Evolutionary conservation across 2,113 vertebrate species (phyloP).

Genomic region (Gorsachius goisagi): DNA sequence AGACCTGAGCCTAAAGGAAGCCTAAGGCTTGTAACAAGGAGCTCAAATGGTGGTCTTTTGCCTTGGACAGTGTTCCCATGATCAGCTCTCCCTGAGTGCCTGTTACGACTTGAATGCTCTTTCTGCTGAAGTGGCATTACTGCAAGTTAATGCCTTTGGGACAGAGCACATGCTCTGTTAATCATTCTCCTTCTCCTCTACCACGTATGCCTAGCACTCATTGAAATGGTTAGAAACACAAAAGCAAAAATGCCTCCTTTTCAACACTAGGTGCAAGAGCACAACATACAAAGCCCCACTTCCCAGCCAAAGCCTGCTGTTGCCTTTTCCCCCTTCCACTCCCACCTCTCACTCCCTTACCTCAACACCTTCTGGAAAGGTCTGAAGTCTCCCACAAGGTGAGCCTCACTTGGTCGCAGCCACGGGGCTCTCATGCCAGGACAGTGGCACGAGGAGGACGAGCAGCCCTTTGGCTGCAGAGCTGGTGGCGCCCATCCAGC

Average conservation of each 20-base stretch:
- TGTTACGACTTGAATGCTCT: not conserved
- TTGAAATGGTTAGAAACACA: not conserved
- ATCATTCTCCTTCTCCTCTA: not conserved
- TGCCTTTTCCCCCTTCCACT: not conserved
- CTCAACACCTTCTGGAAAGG: not conserved
- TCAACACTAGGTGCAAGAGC: accelerated
- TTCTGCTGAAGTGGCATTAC: not conserved
- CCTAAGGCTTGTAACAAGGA: not conserved
- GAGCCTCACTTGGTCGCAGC: not conserved
- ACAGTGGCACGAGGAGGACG: accelerated
- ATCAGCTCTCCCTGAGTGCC: not conserved
- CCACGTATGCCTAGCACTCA: not conserved
- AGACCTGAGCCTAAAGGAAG: not conserved
- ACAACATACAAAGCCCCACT: not conserved
- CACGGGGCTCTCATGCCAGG: too few relatives aligned
- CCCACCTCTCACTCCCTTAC: not conserved
- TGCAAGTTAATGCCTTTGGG: not conserved
- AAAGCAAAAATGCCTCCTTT: not conserved
- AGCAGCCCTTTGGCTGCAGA: not conserved
- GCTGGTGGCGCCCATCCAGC: not conserved
- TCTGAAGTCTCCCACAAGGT: not conserved
- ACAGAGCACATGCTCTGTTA: not conserved
- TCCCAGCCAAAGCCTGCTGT: not conserved
- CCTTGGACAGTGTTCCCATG: not conserved
- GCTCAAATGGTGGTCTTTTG: not conserved